Conservation (phyloP, 1,140 invertebrate species). For the Caerostris extrusa region DNA sequence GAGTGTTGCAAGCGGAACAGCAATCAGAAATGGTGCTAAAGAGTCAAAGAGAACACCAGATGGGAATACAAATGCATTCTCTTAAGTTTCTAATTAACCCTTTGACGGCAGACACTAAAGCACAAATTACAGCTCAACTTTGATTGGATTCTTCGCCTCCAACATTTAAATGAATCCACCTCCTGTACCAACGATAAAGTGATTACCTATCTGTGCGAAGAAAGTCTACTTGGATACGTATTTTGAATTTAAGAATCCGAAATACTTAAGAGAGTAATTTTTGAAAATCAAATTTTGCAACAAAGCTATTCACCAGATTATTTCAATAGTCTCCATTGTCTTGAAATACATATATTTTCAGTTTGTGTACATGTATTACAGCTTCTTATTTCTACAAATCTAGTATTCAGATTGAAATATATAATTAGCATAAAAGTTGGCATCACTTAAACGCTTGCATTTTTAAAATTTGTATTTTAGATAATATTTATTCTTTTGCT, state of each 20-base stretch:
- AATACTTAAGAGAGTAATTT: neutral
- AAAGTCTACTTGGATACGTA: conserved; percentile 33
- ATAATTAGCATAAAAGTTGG: no score
- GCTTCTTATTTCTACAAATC: no score
- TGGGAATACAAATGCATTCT: conserved; percentile 67
- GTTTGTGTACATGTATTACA: no score
- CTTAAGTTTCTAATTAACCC: conserved; percentile 65
- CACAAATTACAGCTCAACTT: conserved; percentile 9
- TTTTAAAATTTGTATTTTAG: no score
- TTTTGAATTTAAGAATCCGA: neutral
- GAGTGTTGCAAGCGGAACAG: neutral
- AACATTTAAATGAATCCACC: conserved; percentile 45
- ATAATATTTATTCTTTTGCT: no score
- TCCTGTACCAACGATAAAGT: conserved; percentile 45
- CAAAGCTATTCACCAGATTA: neutral
- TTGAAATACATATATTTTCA: no score
- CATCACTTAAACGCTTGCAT: no score
- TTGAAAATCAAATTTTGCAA: neutral
- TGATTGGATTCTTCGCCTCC: conserved; percentile 55
- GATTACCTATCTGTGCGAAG: neutral
- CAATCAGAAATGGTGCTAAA: conserved; percentile 38
- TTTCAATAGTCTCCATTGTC: neutral
- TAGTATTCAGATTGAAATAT: no score
- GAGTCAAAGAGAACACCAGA: conserved; percentile 51
- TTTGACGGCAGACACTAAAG: conserved; percentile 62